Evolutionary conservation across 2,113 vertebrate species (phyloP).

Genomic region (Hemibagrus wyckioides): DNA sequence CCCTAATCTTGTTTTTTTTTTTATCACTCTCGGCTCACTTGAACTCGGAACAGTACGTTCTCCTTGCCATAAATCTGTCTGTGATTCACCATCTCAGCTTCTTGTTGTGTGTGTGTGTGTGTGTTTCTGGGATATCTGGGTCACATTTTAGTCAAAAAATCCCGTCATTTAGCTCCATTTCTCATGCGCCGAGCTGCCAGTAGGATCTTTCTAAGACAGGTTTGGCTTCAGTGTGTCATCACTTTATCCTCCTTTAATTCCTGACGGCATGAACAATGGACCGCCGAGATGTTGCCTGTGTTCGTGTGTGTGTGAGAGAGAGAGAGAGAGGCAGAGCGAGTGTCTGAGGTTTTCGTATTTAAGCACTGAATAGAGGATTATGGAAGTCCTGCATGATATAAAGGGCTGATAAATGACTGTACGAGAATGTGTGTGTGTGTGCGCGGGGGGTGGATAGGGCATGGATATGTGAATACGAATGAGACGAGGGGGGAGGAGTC

Average conservation of each 20-base stretch:
- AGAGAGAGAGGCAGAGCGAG: not conserved
- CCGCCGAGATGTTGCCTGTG: conserved; percentile 35
- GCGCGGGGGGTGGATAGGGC: not conserved
- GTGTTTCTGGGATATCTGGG: conserved; percentile 25
- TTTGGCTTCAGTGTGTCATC: conserved; percentile 23
- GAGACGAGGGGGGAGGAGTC: conserved; percentile 39
- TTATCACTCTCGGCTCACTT: not conserved
- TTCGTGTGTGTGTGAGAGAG: conserved; percentile 37
- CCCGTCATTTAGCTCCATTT: conserved; percentile 15
- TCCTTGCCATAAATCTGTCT: not conserved
- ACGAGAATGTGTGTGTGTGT: not conserved
- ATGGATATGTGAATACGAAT: conserved; percentile 8
- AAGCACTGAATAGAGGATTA: not conserved
- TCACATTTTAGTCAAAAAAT: conserved; percentile 23
- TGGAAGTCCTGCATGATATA: conserved; percentile 20
- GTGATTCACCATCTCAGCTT: not conserved
- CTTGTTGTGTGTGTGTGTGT: not conserved
- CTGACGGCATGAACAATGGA: not conserved
- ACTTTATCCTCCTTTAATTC: conserved; percentile 20
- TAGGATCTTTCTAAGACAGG: conserved; percentile 11
- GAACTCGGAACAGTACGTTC: not conserved
- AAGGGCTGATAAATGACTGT: not conserved
- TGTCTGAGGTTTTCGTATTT: not conserved
- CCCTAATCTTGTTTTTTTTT: not conserved
- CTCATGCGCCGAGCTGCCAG: not conserved